Base-by-base conservation (phyloP, 2,797 vertebrate species). In the Chiloscyllium punctatum region DNA sequence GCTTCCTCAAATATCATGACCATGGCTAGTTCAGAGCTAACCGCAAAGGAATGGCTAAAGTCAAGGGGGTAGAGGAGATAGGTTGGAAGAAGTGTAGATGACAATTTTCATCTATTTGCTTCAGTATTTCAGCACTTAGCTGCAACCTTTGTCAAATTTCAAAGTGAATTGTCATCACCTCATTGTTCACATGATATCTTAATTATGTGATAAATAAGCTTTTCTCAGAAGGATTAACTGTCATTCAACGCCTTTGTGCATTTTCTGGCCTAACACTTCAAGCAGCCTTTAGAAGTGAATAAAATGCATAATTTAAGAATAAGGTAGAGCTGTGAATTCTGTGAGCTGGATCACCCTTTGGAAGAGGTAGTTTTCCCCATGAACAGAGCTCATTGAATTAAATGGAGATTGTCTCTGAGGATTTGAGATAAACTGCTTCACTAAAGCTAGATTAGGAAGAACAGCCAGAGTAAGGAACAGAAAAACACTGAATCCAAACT, bases 381-480 rank as follows among this genome's bases (percentile, higher is more conserved):
- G 77, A 77, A 48, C 71, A n/a, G 72, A 95, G 94, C 94, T 95
- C 94, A 77, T 77, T 95, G 94, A 95, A 95, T 95, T 94, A 95
- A 92, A 51, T 95, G 48, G 48, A n/a, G 71, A 57, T 51, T 53
- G 94, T 95, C 71, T 95, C 94, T 77, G 94, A 33, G 71, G 71
- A 74, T 69, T 77, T 77, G 71, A 95, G 71, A 95, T 95, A 95
- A 95, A 95, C 71, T 95, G 94, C 94, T 95, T 95, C 94, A 77
- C 94, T 95, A 95, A 95, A 95, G 71, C 94, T 95, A n/a, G 71
- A 95, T 95, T 95, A 95, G 77, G 66, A 77, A 77, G 94, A 95
- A 95, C 94, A 95, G 94, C 71, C 77, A 48, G 48, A 95, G 48
- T 53, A 77, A 51, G 94, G 71, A 77, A 77, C 48, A 95, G 94